These are phyloP conservation scores for Mus musculus DNA, from an alignment of 2,113 vertebrate species.

Conservation along the genomic window GRCm39 chr13:76080501-76081000, in stretches of 20 bases:
- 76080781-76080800: background rate
- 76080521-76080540: background rate
- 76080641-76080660: background rate
- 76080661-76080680: background rate
- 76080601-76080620: slow-evolving; percentile 9
- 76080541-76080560: background rate
- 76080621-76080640: background rate
- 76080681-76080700: background rate
- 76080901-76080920: slow-evolving; percentile 26
- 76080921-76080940: background rate
- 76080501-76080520: background rate
- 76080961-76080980: background rate
- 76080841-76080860: background rate
- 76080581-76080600: background rate
- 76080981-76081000: slow-evolving; percentile 17
- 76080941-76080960: background rate
- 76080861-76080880: background rate
- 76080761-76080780: background rate
- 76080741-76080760: background rate
- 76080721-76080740: background rate
- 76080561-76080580: background rate
- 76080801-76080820: background rate
- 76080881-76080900: background rate
- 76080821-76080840: background rate
- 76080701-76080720: background rate